Conservation (phyloP, 2,888 invertebrate genomes). For the Macrosiphum euphorbiae region DNA sequence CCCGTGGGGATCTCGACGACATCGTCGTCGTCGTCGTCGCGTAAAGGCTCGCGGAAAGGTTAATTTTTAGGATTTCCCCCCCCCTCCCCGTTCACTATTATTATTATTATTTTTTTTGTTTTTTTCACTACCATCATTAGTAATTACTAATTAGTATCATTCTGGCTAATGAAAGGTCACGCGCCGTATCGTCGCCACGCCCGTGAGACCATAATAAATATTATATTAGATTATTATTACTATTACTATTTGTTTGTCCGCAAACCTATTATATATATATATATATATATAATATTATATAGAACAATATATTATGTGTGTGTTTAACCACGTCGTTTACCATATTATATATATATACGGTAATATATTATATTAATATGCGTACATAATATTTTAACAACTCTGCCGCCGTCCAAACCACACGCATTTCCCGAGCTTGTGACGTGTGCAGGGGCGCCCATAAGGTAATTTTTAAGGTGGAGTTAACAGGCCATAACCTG, state of each 20-base stretch:
- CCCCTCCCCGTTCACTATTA: neutral
- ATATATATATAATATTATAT: no score
- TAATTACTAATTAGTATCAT: slow-evolving; percentile 60
- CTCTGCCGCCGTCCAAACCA: neutral
- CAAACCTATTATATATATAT: neutral
- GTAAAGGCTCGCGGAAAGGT: slow-evolving; percentile 56
- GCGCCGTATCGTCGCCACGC: slow-evolving; percentile 61
- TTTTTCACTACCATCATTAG: slow-evolving; percentile 30
- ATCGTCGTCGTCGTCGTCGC: neutral
- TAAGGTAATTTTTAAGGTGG: neutral
- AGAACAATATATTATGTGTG: neutral
- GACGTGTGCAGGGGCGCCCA: neutral
- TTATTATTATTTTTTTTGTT: neutral
- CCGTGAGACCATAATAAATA: slow-evolving; percentile 39
- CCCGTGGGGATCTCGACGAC: slow-evolving; percentile 45
- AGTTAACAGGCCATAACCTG: neutral
- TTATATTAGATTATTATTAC: slow-evolving; percentile 34
- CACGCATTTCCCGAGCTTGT: neutral
- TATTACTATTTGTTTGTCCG: neutral
- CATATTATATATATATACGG: neutral
- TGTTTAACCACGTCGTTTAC: neutral
- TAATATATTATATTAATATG: neutral
- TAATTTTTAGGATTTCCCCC: slow-evolving; percentile 43
- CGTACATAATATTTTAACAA: neutral
- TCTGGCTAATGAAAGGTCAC: slow-evolving; percentile 64